A percentile compares a stretch with the other conserved stretches of the same genome.
Conservation (phyloP, 2,113 vertebrate species). For the Parus major region DNA sequence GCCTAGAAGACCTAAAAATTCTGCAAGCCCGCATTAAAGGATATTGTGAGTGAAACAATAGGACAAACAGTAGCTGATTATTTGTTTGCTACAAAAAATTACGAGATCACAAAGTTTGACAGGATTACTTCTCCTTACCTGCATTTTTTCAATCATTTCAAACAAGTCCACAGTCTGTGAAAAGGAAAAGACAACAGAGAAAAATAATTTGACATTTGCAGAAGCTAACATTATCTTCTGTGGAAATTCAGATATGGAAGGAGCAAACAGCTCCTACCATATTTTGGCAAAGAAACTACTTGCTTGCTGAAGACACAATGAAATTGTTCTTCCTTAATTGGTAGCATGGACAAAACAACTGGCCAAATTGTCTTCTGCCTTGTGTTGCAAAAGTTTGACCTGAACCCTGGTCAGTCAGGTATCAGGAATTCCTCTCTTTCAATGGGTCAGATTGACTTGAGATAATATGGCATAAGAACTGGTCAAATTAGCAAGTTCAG, state of each 20-base stretch:
- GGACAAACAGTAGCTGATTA: background rate
- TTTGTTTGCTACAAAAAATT: background rate
- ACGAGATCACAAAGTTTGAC: background rate
- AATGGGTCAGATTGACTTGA: background rate
- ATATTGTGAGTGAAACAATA: background rate
- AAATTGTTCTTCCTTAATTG: background rate
- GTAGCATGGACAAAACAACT: background rate
- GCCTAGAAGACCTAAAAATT: background rate
- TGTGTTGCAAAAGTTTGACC: background rate
- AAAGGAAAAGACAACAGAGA: background rate
- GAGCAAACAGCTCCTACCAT: background rate
- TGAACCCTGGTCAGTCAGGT: background rate
- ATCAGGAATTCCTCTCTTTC: background rate
- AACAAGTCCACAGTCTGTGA: slow-evolving; percentile 86
- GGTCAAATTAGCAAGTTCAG: background rate
- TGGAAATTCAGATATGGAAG: background rate
- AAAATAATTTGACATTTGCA: background rate
- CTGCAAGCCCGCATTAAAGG: background rate
- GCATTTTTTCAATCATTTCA: slow-evolving; percentile 88
- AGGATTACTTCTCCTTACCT: slow-evolving; percentile 65
- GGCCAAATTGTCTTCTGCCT: background rate
- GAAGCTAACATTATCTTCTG: background rate
- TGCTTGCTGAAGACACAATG: background rate
- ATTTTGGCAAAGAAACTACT: background rate
- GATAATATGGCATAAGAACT: background rate